These are phyloP conservation scores for Cheilosia vernalis DNA, from an alignment of 2,888 invertebrate species.

Conservation along the genomic window DNA sequence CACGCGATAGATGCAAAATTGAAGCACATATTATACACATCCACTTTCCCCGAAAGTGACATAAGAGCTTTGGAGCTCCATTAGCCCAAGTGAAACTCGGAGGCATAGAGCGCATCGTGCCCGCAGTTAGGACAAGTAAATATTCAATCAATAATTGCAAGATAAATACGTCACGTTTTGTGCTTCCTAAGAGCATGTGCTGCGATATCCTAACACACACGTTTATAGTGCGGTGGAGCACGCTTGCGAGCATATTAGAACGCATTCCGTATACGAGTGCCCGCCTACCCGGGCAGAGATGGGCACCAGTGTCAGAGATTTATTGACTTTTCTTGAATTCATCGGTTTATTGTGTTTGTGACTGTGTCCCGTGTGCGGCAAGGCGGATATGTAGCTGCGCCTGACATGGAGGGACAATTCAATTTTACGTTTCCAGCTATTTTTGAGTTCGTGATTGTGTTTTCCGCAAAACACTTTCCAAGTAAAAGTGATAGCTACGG, in stretches of 20 bases:
- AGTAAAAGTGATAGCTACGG: slow-evolving; percentile 23
- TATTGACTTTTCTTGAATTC: slow-evolving; percentile 42
- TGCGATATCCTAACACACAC: not conserved
- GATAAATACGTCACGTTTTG: slow-evolving; percentile 76
- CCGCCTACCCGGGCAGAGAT: slow-evolving; percentile 21
- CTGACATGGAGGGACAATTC: slow-evolving; percentile 1
- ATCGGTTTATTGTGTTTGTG: not conserved
- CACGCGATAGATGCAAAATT: not conserved
- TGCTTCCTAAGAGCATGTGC: slow-evolving; percentile 21
- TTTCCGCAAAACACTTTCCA: not conserved
- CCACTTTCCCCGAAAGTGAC: slow-evolving; percentile 25
- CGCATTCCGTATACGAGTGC: slow-evolving; percentile 10
- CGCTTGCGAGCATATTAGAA: slow-evolving; percentile 8
- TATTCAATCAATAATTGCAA: slow-evolving; percentile 73
- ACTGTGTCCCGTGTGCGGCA: slow-evolving; percentile 16
- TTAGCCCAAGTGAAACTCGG: not conserved
- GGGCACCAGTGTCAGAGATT: slow-evolving; percentile 4
- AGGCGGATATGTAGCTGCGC: not conserved
- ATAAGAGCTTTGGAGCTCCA: not conserved
- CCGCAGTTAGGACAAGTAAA: slow-evolving; percentile 24
- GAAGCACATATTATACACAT: not conserved
- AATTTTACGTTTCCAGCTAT: not conserved
- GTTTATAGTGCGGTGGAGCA: not conserved
- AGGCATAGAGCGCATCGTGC: slow-evolving; percentile 9
- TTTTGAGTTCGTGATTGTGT: slow-evolving; percentile 12